These are phyloP conservation scores for Melinaea menophilus DNA, from an alignment of 2,888 invertebrate genomes.

Conservation along the genomic window DNA sequence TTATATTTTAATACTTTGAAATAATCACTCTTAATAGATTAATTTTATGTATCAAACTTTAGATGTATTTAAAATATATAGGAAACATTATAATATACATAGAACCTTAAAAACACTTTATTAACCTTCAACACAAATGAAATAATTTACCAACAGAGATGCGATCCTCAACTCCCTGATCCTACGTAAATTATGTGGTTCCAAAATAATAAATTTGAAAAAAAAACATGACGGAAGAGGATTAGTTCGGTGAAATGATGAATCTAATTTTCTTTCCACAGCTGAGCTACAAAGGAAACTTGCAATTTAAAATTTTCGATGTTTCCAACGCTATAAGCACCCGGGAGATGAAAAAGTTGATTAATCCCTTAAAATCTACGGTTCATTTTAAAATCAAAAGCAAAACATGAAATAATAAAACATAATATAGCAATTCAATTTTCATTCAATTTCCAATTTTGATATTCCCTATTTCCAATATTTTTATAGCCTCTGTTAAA, in stretches of 20 bases:
- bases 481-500: background rate
- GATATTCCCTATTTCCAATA: background rate
- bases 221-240: slow-evolving; percentile 24
- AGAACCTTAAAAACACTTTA: no score
- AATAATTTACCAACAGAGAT: background rate
- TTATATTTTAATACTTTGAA: no score
- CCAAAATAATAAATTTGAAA: slow-evolving; percentile 23
- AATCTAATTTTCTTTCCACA: slow-evolving; percentile 33
- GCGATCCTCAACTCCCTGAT: slow-evolving; percentile 6
- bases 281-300: slow-evolving; percentile 33
- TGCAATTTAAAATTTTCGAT: slow-evolving; percentile 36
- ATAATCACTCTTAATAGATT: no score
- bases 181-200: slow-evolving; percentile 9
- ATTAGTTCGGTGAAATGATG: slow-evolving; percentile 32
- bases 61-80: no score
- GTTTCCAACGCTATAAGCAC: slow-evolving; percentile 33
- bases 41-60: no score
- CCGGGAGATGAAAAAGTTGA: slow-evolving; percentile 35
- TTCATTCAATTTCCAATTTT: background rate
- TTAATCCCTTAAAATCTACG: slow-evolving; percentile 33
- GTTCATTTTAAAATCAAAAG: slow-evolving; percentile 31
- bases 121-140: no score
- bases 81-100: no score
- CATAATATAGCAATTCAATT: background rate
- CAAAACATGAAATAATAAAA: slow-evolving; percentile 25